A percentile compares a stretch with the other conserved stretches of the same genome.
phyloP scores from a whole-genome alignment of 2,797 vertebrate genomes.

The Pteronotus mesoamericanus region DNA sequence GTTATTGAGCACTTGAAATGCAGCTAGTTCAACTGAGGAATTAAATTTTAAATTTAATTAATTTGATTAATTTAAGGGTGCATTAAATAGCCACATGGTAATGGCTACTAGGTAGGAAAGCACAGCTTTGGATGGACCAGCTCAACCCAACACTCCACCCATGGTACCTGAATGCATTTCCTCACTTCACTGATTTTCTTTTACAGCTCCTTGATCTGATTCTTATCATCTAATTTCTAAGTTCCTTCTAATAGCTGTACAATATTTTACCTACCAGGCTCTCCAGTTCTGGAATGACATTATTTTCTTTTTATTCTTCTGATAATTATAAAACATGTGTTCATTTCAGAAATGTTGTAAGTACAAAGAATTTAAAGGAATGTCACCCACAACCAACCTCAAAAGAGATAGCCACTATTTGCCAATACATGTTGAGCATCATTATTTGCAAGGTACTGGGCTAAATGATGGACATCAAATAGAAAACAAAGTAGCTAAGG shows the following conservation, averaged over 20 bases:
- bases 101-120: not conserved
- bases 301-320: not conserved
- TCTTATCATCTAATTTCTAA: constrained; percentile 3
- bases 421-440: not conserved
- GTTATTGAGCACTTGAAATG: not conserved
- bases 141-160: not conserved
- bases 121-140: not conserved
- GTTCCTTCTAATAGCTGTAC: not conserved
- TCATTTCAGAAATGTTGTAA: not conserved
- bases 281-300: not conserved
- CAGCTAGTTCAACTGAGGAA: not conserved
- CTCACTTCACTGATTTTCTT: not conserved
- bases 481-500: not conserved
- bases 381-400: not conserved
- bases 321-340: not conserved
- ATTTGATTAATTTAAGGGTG: not conserved
- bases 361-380: not conserved
- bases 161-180: not conserved
- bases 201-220: not conserved
- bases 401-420: not conserved
- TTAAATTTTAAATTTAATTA: not conserved
- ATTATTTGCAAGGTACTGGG: not conserved
- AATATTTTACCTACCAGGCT: not conserved
- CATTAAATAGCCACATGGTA: not conserved
- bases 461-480: not conserved